Base-by-base conservation (phyloP, 2,113 vertebrate genomes). In the Indicator indicator region DNA sequence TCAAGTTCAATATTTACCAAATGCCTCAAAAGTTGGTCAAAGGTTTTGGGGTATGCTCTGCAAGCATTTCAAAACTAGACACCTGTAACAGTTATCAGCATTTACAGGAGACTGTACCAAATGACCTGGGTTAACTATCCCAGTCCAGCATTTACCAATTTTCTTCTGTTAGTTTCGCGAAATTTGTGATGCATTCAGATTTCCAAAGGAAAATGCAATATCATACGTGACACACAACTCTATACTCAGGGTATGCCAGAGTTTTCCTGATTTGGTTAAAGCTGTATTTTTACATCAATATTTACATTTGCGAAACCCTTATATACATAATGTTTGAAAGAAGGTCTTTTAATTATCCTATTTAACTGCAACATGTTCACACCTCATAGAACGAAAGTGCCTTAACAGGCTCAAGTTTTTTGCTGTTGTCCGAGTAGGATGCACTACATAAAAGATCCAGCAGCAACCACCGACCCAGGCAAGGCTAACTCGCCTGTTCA, bases 311-410 rank as follows among this genome's bases (percentile, higher is more conserved):
- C 40, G 74, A 92, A 93, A 70, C 12, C n/a, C 13, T 70, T 50
- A 3, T 2, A 32, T 2, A 9, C 1, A 2, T 2, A 30, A 18
- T 0, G 26, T 46, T 63, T 84, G 33, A 81, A 67, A 67, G 30
- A 30, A 32, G n/a, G 1, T 69, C 21, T 52, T 18, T 36, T 21
- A n/a, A 23, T 42, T 68, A 54, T 0, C 10, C 12, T 19, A 5
- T 28, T 88, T 86, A 11, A 36, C 52, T 6, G 7, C 56, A 59
- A 74, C 33, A 18, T 0, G 1, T 6, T 42, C 12, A 9, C 33
- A 56, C 4, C 11, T 63, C 36, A 14, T 0, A 5, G 55, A 72
- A n/a, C 7, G 30, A 33, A 59, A 76, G 16, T 21, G 21, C 24
- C 38, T 69, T 33, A 55, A 58, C 11, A 6, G 46, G 42, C 30